These are phyloP conservation scores for Aphaenogaster ashmeadi DNA, from an alignment of 1,140 invertebrate species.

Conservation along the genomic window DNA sequence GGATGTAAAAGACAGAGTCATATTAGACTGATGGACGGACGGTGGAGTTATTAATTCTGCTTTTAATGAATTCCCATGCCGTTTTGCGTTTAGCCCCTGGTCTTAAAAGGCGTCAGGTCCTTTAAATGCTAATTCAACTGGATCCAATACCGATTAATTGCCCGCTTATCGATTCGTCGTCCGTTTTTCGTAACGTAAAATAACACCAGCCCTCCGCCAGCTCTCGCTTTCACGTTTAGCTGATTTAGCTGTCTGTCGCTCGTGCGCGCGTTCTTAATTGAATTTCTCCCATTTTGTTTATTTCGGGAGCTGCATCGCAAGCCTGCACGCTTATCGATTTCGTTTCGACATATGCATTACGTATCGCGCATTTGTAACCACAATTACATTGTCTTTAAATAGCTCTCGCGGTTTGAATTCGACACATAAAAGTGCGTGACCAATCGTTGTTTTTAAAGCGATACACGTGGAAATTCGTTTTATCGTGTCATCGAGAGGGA, in stretches of 20 bases:
- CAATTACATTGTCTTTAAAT: slow-evolving; percentile 43
- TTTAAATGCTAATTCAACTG: slow-evolving; percentile 74
- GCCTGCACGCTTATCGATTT: slow-evolving; percentile 34
- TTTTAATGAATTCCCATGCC: slow-evolving; percentile 69
- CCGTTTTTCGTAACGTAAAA: slow-evolving; percentile 27
- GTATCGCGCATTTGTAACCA: background rate
- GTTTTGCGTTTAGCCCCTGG: slow-evolving; percentile 51
- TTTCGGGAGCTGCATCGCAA: background rate
- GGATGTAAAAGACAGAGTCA: slow-evolving; percentile 56
- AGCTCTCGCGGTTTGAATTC: background rate
- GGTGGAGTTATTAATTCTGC: slow-evolving; percentile 66
- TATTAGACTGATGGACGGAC: slow-evolving; percentile 63
- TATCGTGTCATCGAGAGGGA: background rate
- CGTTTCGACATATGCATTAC: background rate
- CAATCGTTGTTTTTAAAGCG: slow-evolving; percentile 18
- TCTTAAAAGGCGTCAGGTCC: slow-evolving; percentile 63
- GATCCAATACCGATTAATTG: slow-evolving; percentile 67
- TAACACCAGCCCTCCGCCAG: background rate
- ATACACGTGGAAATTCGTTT: slow-evolving; percentile 23
- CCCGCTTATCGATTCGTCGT: slow-evolving; percentile 26
- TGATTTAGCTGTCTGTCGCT: slow-evolving; percentile 36
- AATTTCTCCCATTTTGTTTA: slow-evolving; percentile 30
- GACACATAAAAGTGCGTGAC: background rate
- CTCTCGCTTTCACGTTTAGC: slow-evolving; percentile 11
- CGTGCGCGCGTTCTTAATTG: slow-evolving; percentile 24